phyloP scores from a whole-genome alignment of 2,888 invertebrate species.

The Miltochrista miniata region DNA sequence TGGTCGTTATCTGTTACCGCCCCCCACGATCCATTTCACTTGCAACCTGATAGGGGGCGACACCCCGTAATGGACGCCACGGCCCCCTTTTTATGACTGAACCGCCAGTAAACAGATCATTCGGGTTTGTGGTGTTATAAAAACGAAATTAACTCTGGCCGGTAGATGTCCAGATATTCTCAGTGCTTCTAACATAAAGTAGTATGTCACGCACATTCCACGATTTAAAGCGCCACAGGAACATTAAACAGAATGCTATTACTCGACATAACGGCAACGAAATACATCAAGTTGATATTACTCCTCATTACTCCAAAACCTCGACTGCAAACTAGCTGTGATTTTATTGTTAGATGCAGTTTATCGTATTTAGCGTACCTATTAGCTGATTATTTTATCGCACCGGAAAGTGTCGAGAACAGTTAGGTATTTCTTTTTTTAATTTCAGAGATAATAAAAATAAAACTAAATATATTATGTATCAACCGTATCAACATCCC shows the following conservation, averaged over 20 bases:
- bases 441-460: too few species aligned
- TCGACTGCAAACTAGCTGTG: too few species aligned
- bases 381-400: too few species aligned
- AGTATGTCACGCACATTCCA: constrained; percentile 62
- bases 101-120: constrained; percentile 84
- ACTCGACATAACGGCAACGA: constrained; percentile 42
- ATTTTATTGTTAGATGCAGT: too few species aligned
- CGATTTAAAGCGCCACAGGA: constrained; percentile 55
- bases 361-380: too few species aligned
- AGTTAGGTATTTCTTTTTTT: too few species aligned
- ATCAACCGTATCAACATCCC: too few species aligned
- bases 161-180: constrained; percentile 76
- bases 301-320: constrained; percentile 17
- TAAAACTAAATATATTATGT: too few species aligned
- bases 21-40: constrained; percentile 79
- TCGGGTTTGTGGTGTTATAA: constrained; percentile 84
- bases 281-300: constrained; percentile 28
- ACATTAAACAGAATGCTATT: constrained; percentile 49
- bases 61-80: constrained; percentile 77
- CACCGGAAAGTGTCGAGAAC: too few species aligned
- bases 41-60: constrained; percentile 83
- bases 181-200: constrained; percentile 68
- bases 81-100: constrained; percentile 82
- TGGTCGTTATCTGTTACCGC: constrained; percentile 80
- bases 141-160: constrained; percentile 81